A percentile compares a stretch with the other conserved stretches of the same genome.
Evolutionary conservation across 2,888 invertebrate genomes (phyloP).

Genomic region (Clanis bilineata): DNA sequence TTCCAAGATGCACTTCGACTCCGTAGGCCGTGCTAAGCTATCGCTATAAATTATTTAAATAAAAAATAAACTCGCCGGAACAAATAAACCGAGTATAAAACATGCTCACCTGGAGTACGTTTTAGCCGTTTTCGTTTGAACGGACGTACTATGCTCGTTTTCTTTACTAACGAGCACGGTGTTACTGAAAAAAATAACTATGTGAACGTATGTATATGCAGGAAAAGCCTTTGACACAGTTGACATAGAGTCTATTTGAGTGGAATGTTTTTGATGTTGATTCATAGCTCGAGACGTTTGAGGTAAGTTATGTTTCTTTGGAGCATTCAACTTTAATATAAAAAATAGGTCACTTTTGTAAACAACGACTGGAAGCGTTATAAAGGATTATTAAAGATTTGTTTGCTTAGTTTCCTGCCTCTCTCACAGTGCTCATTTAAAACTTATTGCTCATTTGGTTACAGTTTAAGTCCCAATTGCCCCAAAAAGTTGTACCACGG

Average conservation of each 20-base stretch:
- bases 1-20: too few relatives aligned
- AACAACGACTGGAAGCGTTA: neutral
- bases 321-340: neutral
- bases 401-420: too few relatives aligned
- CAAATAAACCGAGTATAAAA: constrained; percentile 38
- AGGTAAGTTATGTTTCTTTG: constrained; percentile 1
- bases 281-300: constrained; percentile 1
- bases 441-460: too few relatives aligned
- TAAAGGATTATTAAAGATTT: too few relatives aligned
- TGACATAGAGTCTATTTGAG: constrained; percentile 31
- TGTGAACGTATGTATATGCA: constrained; percentile 32
- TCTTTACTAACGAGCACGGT: constrained; percentile 67
- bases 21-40: too few relatives aligned
- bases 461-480: too few relatives aligned
- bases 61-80: constrained; percentile 25
- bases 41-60: constrained; percentile 26
- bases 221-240: constrained; percentile 28
- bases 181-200: constrained; percentile 59
- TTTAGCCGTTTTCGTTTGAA: constrained; percentile 70
- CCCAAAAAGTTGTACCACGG: too few relatives aligned
- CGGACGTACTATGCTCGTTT: constrained; percentile 47
- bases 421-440: too few relatives aligned
- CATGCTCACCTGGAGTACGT: constrained; percentile 65
- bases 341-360: neutral
- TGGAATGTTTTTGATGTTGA: constrained; percentile 24